A percentile compares a stretch with the other conserved stretches of the same genome.
phyloP scores from a whole-genome alignment of 2,888 invertebrate genomes.

The Epinotia nisella region DNA sequence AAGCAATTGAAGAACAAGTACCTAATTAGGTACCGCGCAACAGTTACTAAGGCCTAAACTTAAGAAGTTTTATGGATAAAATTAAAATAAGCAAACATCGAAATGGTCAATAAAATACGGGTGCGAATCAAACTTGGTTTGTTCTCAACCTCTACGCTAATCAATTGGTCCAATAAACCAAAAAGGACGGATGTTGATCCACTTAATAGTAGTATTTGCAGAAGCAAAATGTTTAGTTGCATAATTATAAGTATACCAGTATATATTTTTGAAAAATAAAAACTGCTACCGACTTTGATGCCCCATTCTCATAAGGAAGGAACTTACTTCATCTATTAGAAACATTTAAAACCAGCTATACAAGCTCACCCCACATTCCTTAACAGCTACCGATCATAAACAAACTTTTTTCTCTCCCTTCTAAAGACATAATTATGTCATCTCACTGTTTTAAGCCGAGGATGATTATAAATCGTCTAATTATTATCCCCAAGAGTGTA shows the following conservation, averaged over 20 bases:
- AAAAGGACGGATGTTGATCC: neutral
- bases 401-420: conserved; percentile 49
- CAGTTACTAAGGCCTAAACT: no score
- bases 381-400: conserved; percentile 45
- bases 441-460: conserved; percentile 60
- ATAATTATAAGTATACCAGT: neutral
- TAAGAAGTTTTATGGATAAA: no score
- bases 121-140: conserved; percentile 10
- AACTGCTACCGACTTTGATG: neutral
- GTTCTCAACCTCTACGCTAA: neutral
- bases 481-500: conserved; percentile 61
- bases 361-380: conserved; percentile 35
- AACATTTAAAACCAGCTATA: conserved; percentile 35
- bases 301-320: conserved; percentile 1
- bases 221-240: conserved; percentile 2
- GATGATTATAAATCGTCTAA: conserved; percentile 69
- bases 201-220: conserved; percentile 3
- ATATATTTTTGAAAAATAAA: neutral
- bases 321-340: conserved; percentile 29
- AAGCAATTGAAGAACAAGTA: no score
- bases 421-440: conserved; percentile 67
- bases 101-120: neutral
- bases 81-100: no score
- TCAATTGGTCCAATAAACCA: conserved; percentile 3
- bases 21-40: no score